Evolutionary conservation across 2,888 invertebrate genomes (phyloP), one percentile per base, ranked within the genome.

Genomic region (Drosophila meridiana): DNA sequence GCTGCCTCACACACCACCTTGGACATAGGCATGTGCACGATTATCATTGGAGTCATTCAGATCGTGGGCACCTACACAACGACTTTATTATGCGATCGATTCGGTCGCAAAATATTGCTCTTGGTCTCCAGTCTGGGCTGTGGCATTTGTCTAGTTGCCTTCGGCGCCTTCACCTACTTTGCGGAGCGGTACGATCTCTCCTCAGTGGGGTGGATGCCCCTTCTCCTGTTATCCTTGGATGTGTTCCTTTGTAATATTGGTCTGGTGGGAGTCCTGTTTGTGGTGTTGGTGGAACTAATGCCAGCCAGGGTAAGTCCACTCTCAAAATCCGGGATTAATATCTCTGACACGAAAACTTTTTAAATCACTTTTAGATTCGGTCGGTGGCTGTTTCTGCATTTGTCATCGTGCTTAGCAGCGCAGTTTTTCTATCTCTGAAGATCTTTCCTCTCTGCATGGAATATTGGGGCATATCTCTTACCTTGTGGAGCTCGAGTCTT

Each of bases 1-100:
- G 71, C 80, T 1, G 73, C 80, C 36, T 76, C 89, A 0, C 81
- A 85, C 4, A 86, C 90, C 0, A 80, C 69, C 0, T 66, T 92
- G 47, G 80, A 89, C 63, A 78, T 90, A 3, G 83, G 85, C 42
- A 77, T 82, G 55, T 87, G 85, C 65, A 90, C 92, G 7, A 92
- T 92, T n/a, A 71, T 91, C 43, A 80, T 92, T 8, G 92, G 92
- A 4, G 78, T 65, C 0, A 75, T 91, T 1, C 92, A 92, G 73
- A 83, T 91, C 36, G 30, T 91, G n/a, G 92, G 92, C 20, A 87
- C 86, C 4, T 83, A 70, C 30, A 64, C 69, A 4, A 78, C 91
- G 0, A 87, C 80, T 0, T 14, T 90, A 59, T 59, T 91, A 3
- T 89, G 91, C 14, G 92, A 92, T 65, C 77, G 68, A 0, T 85